Evolutionary conservation across 2,888 invertebrate genomes (phyloP).

Genomic region (Deilephila elpenor): DNA sequence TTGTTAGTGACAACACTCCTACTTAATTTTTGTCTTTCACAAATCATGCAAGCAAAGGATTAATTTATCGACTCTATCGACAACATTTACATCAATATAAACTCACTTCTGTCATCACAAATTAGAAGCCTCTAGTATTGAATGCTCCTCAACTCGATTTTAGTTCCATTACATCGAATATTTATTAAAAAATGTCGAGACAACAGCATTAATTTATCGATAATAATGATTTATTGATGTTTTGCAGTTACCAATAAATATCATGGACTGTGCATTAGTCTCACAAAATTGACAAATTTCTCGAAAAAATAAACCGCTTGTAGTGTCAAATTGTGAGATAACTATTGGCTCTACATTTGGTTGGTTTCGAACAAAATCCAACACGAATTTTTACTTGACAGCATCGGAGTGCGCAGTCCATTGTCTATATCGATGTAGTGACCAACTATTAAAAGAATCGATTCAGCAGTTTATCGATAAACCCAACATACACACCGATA

Average conservation of each 20-base stretch:
- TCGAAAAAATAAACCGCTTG: too few species aligned
- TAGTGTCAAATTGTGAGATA: too few species aligned
- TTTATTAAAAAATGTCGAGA: not conserved
- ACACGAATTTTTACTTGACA: too few species aligned
- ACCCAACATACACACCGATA: conserved; percentile 15
- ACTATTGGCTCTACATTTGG: too few species aligned
- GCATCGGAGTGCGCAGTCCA: too few species aligned
- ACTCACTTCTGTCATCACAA: not conserved
- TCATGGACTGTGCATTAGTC: too few species aligned
- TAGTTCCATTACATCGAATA: not conserved
- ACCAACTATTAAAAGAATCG: too few species aligned
- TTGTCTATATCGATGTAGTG: too few species aligned
- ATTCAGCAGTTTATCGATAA: too few species aligned
- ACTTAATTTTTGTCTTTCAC: not conserved
- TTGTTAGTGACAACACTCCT: not conserved
- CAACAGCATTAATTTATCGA: conserved; percentile 1
- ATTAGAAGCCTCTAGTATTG: not conserved
- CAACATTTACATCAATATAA: not conserved
- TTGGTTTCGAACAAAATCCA: too few species aligned
- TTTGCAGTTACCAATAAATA: too few species aligned
- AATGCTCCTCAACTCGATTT: not conserved
- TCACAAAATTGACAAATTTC: too few species aligned
- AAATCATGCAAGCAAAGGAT: not conserved
- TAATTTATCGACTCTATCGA: conserved; percentile 2
- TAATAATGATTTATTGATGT: not conserved